Base-by-base conservation (phyloP, 2,888 invertebrate species). In the Autographa pulchrina region DNA sequence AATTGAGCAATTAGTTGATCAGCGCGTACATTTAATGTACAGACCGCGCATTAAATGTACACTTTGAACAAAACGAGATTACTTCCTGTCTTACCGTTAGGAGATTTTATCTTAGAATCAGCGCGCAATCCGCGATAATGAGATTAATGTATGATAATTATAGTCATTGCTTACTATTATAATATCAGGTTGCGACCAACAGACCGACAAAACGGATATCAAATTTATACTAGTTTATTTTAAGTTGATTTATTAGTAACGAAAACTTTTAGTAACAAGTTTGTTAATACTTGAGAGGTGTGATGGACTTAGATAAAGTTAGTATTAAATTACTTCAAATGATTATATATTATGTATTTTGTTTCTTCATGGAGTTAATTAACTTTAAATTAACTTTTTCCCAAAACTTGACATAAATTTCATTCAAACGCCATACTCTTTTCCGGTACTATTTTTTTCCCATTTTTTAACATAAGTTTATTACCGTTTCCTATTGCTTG, bases 101-200 rank as follows among this genome's bases (percentile, higher is more conserved):
- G 48, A 70, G 75, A 75, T 69, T 43, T 63, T 80, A 84, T 82
- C 80, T 68, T 38, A 25, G 74, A 74, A 82, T 80, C 77, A 56
- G 68, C 71, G 65, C 35, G 62, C 68, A 72, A 73, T 81, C 72
- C 68, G 8, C 48, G 62, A 74, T 75, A 70, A 72, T 72, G 52
- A 65, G 66, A 80, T 84, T 83, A 84, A 84, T 78, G 77, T 72
- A 69, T 65, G 68, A 65, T 84, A 83, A 83, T 82, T 68, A 84
- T 65, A 80, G 77, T 70, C 66, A 75, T 77, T 80, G 63, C 60
- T 13, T 66, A 65, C 70, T 74, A 79, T 83, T 79, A 83, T 72
- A 68, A 77, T 75, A 79, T 74, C 73, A 76, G 65, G 62, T 16
- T 71, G 67, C 52, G 25, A 59, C 65, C 75, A 75, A 84, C 74